These are phyloP conservation scores for Poecilia velifera DNA, from an alignment of 2,797 vertebrate species.

Conservation along the genomic window DNA sequence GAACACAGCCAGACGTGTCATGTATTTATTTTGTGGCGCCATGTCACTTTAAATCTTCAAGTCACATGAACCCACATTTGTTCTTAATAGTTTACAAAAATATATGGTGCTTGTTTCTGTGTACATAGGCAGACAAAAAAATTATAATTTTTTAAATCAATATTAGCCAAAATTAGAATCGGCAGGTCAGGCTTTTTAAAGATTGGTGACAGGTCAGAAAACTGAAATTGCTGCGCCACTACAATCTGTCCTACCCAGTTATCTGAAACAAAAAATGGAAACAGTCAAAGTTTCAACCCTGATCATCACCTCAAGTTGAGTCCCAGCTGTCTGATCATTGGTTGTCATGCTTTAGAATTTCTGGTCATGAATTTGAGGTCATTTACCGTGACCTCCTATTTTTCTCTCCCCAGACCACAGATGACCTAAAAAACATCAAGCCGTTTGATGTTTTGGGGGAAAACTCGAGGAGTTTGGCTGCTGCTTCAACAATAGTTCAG, in stretches of 20 bases:
- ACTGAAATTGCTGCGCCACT: neutral
- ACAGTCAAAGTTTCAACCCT: neutral
- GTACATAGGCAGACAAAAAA: neutral
- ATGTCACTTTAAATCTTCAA: no score
- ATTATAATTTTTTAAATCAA: no score
- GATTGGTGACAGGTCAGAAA: no score
- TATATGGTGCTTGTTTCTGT: no score
- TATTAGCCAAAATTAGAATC: neutral
- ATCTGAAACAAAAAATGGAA: neutral
- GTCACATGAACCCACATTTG: no score
- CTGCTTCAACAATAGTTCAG: neutral
- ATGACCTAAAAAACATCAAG: neutral
- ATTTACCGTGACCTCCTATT: neutral
- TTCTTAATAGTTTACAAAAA: no score
- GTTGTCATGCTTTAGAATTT: neutral
- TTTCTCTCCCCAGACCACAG: neutral
- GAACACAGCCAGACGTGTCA: no score
- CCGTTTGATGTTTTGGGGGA: neutral
- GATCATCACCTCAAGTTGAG: neutral
- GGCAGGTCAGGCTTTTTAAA: no score
- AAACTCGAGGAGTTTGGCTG: neutral
- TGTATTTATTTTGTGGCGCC: no score
- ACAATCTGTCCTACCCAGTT: neutral
- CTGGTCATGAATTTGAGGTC: neutral
- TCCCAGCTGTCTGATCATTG: neutral